Evolutionary conservation across 2,888 invertebrate genomes (phyloP), one percentile per base, ranked within the genome.

Genomic region (Amphimallon solstitiale): DNA sequence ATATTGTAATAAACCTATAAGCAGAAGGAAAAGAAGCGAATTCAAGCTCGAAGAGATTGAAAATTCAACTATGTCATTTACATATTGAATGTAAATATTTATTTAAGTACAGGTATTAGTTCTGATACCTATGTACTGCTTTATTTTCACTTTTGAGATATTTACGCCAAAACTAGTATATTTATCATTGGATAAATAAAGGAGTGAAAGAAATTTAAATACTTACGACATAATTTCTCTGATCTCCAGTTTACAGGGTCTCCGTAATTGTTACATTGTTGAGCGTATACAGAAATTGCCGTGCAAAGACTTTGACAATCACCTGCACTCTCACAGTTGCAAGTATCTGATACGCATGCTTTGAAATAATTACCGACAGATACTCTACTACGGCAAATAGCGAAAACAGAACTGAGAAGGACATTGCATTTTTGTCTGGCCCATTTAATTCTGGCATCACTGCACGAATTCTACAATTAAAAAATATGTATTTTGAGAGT

Each of bases 201-300:
- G 23, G 5, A 23, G 3, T 29, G 1, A 7, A 37, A 4, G 3
- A 10, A 23, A n/a, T n/a, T n/a, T n/a, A n/a, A 29, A 5, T 12
- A 54, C 52, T 54, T 38, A 54, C 52, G 52, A 12, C 52, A 54
- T n/a, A 38, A 6, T 12, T 54, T 12, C 1, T 35, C 21, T 3
- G 52, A 5, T 5, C 52, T 37, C 52, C 52, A 54, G 6, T 21
- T 54, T 38, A 54, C 17, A 9, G 37, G 38, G 10, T 38, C 7
- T n/a, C 52, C 52, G n/a, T 19, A 54, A 38, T 54, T 54, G 21
- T 19, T 38, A n/a, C 52, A 54, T 12, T 19, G 17, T 38, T 54
- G 52, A 5, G 38, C 52, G 17, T 54, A 54, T 10, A 9, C 12
- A 1, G 52, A 37, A 5, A 54, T 37, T 10, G 37, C 52, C 5